Evolutionary conservation across 30 jellyfish, hydroid and myxozoan genomes (phyloP).

Genomic region (Sanderia malayensis): DNA sequence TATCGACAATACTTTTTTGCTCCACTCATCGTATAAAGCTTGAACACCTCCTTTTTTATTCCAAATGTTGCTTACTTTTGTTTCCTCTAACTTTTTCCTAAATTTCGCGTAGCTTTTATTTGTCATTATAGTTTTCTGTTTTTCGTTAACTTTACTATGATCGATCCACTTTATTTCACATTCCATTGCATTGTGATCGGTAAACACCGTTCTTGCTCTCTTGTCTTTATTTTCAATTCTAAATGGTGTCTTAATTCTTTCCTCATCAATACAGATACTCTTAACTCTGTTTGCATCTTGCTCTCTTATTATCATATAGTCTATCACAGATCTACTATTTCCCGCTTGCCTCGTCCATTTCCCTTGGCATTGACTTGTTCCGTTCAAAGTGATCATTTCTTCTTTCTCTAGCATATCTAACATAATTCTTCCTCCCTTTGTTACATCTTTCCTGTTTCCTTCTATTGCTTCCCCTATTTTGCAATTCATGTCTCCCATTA

Average conservation of each 20-base stretch:
- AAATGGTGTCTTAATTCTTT: conserved; percentile 6
- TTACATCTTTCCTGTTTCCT: not conserved
- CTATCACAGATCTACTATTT: conserved; percentile 5
- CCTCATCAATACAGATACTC: conserved; percentile 28
- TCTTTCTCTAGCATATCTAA: conserved; percentile 8
- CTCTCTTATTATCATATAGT: conserved; percentile 20
- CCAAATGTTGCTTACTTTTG: not conserved
- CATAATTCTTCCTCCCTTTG: conserved; percentile 11
- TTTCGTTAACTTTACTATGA: not conserved
- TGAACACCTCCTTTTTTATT: not conserved
- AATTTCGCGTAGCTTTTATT: not conserved
- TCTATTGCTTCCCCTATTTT: not conserved
- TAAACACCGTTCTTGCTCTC: not conserved
- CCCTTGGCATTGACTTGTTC: not conserved
- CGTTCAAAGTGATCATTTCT: conserved; percentile 7
- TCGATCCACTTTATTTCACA: not conserved
- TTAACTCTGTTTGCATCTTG: not conserved
- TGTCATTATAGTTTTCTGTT: not conserved
- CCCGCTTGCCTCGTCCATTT: conserved; percentile 34
- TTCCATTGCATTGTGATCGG: conserved; percentile 2
- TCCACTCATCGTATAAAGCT: conserved; percentile 16
- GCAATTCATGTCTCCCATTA: conserved; percentile 21
- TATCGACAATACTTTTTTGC: not conserved
- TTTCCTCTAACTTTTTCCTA: not conserved
- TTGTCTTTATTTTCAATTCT: not conserved